phyloP scores from a whole-genome alignment of 2,888 invertebrate genomes.

The Anodontia alba region DNA sequence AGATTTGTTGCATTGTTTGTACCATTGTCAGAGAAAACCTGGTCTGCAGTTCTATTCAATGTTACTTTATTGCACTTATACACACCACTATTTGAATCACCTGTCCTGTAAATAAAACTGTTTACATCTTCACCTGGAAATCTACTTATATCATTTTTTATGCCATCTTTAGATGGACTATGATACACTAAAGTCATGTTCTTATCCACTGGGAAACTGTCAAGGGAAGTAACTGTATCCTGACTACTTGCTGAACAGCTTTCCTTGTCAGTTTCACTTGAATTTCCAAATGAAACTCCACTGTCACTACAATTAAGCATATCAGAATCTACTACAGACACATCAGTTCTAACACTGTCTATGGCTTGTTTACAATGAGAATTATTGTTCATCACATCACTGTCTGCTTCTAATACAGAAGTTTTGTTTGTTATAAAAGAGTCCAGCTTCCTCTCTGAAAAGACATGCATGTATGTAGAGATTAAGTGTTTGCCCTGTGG shows the following conservation, averaged over 20 bases:
- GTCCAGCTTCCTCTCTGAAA: slow-evolving; percentile 64
- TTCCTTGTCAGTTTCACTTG: not conserved
- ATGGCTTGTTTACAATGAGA: not conserved
- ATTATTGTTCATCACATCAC: slow-evolving; percentile 12
- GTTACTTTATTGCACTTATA: too few relatives aligned
- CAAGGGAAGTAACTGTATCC: slow-evolving; percentile 7
- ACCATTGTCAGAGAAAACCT: too few relatives aligned
- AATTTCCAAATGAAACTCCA: not conserved
- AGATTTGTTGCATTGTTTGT: too few relatives aligned
- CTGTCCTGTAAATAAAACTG: too few relatives aligned
- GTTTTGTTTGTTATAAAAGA: slow-evolving; percentile 41
- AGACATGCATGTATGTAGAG: not conserved
- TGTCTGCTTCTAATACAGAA: not conserved
- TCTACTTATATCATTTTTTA: too few relatives aligned
- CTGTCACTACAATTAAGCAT: not conserved
- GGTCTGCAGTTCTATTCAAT: too few relatives aligned
- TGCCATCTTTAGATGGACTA: not conserved
- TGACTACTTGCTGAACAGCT: slow-evolving; percentile 6
- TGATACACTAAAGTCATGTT: not conserved
- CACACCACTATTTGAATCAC: too few relatives aligned
- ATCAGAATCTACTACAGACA: not conserved
- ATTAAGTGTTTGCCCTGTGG: too few relatives aligned
- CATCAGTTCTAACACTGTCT: not conserved
- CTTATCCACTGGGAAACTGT: not conserved
- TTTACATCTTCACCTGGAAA: too few relatives aligned